phyloP scores from a whole-genome alignment of 2,113 vertebrate genomes.

The Octodon degus region DNA sequence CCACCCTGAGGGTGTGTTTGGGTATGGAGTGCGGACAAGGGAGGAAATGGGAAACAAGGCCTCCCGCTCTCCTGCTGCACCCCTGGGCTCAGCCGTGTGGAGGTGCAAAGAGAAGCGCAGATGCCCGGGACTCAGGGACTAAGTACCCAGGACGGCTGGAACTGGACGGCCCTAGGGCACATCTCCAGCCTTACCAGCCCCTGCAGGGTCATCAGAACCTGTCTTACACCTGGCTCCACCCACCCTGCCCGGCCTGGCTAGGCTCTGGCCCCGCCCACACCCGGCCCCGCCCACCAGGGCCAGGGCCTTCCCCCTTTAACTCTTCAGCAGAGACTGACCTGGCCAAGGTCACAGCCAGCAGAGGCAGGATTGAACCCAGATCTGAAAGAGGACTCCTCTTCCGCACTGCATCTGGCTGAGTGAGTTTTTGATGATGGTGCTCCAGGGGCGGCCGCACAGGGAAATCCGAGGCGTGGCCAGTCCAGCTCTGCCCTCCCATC shows the following conservation, averaged over 20 bases:
- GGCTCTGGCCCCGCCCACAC: not conserved
- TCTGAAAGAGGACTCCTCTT: not conserved
- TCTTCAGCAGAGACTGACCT: not conserved
- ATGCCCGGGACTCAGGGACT: not conserved
- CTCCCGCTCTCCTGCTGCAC: not conserved
- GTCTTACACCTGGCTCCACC: rapidly evolving
- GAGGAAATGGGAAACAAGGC: not conserved
- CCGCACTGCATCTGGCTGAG: not conserved
- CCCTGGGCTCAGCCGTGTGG: not conserved
- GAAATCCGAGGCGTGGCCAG: rapidly evolving
- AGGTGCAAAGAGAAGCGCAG: not conserved
- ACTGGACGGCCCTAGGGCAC: not conserved
- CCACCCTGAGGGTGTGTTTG: not conserved
- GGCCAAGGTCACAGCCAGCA: not conserved
- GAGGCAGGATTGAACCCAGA: not conserved
- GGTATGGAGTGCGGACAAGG: not conserved
- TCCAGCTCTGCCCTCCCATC: not conserved
- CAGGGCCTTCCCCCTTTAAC: not conserved
- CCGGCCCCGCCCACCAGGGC: not conserved
- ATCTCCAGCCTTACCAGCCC: not conserved
- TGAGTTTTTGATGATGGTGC: rapidly evolving
- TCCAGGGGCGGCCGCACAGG: rapidly evolving
- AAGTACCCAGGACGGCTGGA: not conserved
- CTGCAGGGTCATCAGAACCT: not conserved
- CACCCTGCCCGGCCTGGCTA: rapidly evolving